Evolutionary conservation across 2,113 vertebrate genomes (phyloP).

Genomic region (Macquaria australasica): DNA sequence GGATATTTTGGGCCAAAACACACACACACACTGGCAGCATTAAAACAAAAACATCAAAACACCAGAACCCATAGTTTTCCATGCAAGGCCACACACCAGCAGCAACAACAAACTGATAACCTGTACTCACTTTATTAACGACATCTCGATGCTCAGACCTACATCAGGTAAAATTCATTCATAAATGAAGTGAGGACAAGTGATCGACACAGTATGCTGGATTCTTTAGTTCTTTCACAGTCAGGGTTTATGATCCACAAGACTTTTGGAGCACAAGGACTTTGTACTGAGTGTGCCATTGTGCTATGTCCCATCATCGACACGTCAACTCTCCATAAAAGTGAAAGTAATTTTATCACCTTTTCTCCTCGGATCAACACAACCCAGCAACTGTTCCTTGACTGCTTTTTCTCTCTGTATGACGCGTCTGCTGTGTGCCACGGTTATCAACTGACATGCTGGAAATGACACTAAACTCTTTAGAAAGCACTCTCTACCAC

Average conservation of each 20-base stretch:
- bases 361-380: background rate
- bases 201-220: background rate
- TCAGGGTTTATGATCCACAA: background rate
- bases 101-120: background rate
- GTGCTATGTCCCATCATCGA: background rate
- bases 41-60: background rate
- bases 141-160: background rate
- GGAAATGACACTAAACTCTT: background rate
- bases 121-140: background rate
- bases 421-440: background rate
- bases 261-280: background rate
- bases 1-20: too few relatives aligned
- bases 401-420: background rate
- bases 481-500: background rate
- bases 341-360: background rate
- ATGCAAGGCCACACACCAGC: background rate
- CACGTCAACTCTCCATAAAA: background rate
- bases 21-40: background rate
- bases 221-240: background rate
- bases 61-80: background rate
- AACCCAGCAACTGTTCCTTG: background rate
- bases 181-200: background rate
- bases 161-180: background rate
- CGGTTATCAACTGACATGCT: background rate
- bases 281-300: too few relatives aligned